Evolutionary conservation across 2,888 invertebrate species (phyloP).

Genomic region (Metalampra italica): DNA sequence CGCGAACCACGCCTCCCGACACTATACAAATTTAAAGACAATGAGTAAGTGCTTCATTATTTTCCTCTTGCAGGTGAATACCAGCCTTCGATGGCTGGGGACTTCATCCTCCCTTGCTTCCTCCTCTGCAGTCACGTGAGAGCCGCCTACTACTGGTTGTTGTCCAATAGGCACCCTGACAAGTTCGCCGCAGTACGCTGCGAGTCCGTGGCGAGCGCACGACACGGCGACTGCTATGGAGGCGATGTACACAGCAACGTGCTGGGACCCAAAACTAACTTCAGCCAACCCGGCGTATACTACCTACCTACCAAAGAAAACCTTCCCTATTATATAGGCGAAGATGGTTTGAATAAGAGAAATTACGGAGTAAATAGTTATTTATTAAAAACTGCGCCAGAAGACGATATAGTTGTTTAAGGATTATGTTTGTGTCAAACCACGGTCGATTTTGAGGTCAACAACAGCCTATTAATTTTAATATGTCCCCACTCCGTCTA

Average conservation of each 20-base stretch:
- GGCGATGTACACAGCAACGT: conserved; percentile 33
- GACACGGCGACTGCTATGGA: conserved; percentile 52
- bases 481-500: too few relatives aligned
- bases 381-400: conserved; percentile 43
- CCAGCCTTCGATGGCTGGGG: conserved; percentile 45
- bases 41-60: too few relatives aligned
- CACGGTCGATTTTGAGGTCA: neutral
- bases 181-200: conserved; percentile 54
- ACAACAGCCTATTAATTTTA: conserved; percentile 1
- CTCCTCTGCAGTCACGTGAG: conserved; percentile 61
- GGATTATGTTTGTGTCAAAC: too few relatives aligned
- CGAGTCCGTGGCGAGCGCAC: conserved; percentile 39
- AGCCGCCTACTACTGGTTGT: conserved; percentile 50
- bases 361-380: conserved; percentile 45
- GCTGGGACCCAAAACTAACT: conserved; percentile 56
- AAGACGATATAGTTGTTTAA: conserved; percentile 46
- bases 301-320: conserved; percentile 50
- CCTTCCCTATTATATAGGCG: conserved; percentile 48
- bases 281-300: conserved; percentile 53
- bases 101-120: conserved; percentile 60
- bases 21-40: too few relatives aligned
- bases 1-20: too few relatives aligned
- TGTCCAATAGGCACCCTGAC: conserved; percentile 40
- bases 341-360: conserved; percentile 39
- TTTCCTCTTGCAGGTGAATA: conserved; percentile 50